phyloP scores from a whole-genome alignment of 2,113 vertebrate species.

The Merops nubicus region DNA sequence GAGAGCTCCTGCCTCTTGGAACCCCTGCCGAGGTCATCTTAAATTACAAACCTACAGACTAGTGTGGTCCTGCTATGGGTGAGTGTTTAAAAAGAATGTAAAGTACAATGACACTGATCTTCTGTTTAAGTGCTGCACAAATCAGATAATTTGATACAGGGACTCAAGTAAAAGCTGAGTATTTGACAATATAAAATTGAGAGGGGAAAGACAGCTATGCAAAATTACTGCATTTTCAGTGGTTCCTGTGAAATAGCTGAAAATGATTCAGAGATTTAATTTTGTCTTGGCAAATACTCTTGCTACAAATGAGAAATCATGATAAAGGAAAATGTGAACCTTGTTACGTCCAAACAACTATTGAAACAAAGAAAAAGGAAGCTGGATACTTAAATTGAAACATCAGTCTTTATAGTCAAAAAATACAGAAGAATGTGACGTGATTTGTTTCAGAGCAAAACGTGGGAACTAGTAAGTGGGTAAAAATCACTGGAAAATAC shows the following conservation, averaged over 20 bases:
- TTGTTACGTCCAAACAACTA: not conserved
- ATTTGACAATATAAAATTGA: not conserved
- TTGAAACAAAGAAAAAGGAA: not conserved
- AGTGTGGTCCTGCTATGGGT: not conserved
- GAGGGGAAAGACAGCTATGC: not conserved
- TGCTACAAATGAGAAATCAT: not conserved
- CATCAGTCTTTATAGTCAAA: not conserved
- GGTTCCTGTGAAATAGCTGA: not conserved
- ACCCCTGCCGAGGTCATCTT: not conserved
- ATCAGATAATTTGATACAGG: not conserved
- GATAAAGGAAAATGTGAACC: not conserved
- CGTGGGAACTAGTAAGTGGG: not conserved
- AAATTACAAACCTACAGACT: not conserved
- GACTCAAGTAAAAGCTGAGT: not conserved
- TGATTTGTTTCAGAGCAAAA: not conserved
- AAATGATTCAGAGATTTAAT: not conserved
- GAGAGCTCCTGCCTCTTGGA: conserved; percentile 26
- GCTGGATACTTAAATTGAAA: not conserved
- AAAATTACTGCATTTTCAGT: not conserved
- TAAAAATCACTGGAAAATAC: conserved; percentile 1
- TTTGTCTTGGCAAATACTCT: not conserved
- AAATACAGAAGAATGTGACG: rapidly evolving
- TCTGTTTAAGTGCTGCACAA: not conserved
- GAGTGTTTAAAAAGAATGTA: not conserved
- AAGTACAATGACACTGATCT: not conserved